These are phyloP conservation scores for Drosophila kanekoi DNA, from an alignment of 2,888 invertebrate species.

Conservation along the genomic window DNA sequence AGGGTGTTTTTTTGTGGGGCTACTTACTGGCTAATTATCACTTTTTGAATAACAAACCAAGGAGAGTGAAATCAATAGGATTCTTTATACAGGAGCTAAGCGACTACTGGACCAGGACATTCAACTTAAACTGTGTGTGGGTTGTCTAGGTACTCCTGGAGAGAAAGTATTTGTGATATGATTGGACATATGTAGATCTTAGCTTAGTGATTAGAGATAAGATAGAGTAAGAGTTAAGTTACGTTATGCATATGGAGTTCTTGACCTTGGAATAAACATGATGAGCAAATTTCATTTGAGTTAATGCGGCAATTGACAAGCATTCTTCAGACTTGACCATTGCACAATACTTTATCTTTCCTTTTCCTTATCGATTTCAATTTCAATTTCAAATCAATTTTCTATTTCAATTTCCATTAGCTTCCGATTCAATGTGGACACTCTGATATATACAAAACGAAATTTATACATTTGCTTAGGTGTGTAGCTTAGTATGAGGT, in stretches of 20 bases:
- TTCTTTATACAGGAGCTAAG: conserved; percentile 43
- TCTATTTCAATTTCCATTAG: conserved; percentile 2
- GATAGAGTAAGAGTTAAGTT: conserved; percentile 20
- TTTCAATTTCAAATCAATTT: conserved; percentile 9
- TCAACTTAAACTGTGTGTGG: conserved; percentile 24
- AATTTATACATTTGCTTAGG: conserved; percentile 47
- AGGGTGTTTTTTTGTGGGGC: conserved; percentile 1
- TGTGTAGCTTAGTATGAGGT: conserved; percentile 16
- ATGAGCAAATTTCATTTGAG: conserved; percentile 69
- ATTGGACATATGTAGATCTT: conserved; percentile 57
- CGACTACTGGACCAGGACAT: conserved; percentile 15
- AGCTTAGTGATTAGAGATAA: conserved; percentile 58
- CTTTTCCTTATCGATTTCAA: conserved; percentile 36
- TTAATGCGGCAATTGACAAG: conserved; percentile 60
- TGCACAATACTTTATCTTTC: conserved; percentile 54
- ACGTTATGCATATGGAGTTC: conserved; percentile 31
- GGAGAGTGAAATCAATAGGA: conserved; percentile 25
- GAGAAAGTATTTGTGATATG: conserved; percentile 60
- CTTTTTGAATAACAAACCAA: conserved; percentile 44
- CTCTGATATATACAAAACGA: conserved; percentile 23
- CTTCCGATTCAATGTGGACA: conserved; percentile 2
- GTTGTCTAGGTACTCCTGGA: conserved; percentile 28
- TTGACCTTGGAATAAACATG: conserved; percentile 59
- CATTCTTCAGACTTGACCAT: conserved; percentile 53
- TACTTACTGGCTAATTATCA: conserved; percentile 59